Evolutionary conservation across 1,140 invertebrate genomes (phyloP), one percentile per base, ranked within the genome.

Genomic region (Harlomillsia oculata): DNA sequence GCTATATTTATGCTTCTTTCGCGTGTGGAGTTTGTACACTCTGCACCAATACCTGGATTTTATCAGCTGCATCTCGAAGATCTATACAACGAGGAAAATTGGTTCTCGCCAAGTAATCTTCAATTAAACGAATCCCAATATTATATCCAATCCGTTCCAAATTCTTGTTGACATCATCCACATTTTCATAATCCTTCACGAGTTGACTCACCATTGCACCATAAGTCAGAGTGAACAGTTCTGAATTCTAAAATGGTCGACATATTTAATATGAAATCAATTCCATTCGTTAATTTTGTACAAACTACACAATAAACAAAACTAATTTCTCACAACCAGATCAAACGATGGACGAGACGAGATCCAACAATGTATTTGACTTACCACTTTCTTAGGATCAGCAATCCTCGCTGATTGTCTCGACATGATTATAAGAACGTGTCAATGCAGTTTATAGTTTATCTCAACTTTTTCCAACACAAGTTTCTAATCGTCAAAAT

Each of bases 201-300:
- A 99, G 82, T 75, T 99, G 95, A 13, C 91, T 85, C 0, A 99
- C 94, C 18, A 99, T 72, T 3, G 96, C 89, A 39, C 97, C 97
- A 75, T 99, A 99, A 3, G 96, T 99, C 29, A 99, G 74, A 2
- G 91, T 96, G 66, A 99, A 88, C 37, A 99, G 75, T 71, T 99
- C 96, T 6, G 91, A 91, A 78, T 94, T 97, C 90, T 96, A 70
- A 51, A 81, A 82, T 67, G 44, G 68, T 62, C 67, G 64, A 44
- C 60, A 58, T 53, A 58, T 39, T 2, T 26, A 8, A 40, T 58
- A 53, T n/a, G n/a, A n/a, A n/a, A n/a, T n/a, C n/a, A n/a, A n/a
- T n/a, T n/a, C n/a, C n/a, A n/a, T n/a, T n/a, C n/a, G n/a, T n/a
- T n/a, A n/a, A n/a, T n/a, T n/a, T n/a, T n/a, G n/a, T n/a, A n/a